Conservation (phyloP, 2,888 invertebrate species). For the Caenorhabditis virilis region DNA sequence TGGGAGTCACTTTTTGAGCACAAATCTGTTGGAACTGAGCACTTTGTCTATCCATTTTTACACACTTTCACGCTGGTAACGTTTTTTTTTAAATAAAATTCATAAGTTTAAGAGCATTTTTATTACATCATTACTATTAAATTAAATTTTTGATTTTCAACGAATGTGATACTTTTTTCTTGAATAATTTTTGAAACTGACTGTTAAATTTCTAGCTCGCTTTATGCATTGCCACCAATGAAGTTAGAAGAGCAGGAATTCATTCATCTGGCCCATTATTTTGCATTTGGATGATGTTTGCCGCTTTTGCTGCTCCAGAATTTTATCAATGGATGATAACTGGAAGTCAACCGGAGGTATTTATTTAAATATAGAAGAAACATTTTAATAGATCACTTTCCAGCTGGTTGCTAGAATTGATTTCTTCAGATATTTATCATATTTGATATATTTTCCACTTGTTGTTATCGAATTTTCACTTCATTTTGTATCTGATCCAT, state of each 20-base stretch:
- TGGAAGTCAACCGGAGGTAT: conserved; percentile 56
- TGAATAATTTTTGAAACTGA: no score
- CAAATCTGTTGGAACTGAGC: conserved; percentile 48
- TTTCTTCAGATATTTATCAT: conserved; percentile 58
- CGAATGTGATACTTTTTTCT: no score
- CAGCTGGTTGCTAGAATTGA: conserved; percentile 57
- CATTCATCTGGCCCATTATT: conserved; percentile 88
- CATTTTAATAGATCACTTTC: conserved; percentile 15
- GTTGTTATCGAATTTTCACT: conserved; percentile 55
- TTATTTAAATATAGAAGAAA: background rate
- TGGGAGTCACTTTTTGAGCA: conserved; percentile 50
- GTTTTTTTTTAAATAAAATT: no score
- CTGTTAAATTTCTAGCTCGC: conserved; percentile 36
- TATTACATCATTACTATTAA: no score
- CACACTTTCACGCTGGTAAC: conserved; percentile 57
- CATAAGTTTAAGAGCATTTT: no score
- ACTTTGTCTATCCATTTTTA: conserved; percentile 57
- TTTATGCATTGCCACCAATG: conserved; percentile 41
- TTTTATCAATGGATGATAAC: conserved; percentile 62
- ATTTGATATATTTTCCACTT: conserved; percentile 62
- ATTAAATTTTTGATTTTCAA: no score
- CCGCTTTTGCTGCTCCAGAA: conserved; percentile 76
- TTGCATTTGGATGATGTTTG: conserved; percentile 84
- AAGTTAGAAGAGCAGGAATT: conserved; percentile 81
- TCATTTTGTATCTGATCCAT: conserved; percentile 57